Evolutionary conservation across 2,113 vertebrate genomes (phyloP), one percentile per base, ranked within the genome.

Genomic region (Microtus pennsylvanicus): DNA sequence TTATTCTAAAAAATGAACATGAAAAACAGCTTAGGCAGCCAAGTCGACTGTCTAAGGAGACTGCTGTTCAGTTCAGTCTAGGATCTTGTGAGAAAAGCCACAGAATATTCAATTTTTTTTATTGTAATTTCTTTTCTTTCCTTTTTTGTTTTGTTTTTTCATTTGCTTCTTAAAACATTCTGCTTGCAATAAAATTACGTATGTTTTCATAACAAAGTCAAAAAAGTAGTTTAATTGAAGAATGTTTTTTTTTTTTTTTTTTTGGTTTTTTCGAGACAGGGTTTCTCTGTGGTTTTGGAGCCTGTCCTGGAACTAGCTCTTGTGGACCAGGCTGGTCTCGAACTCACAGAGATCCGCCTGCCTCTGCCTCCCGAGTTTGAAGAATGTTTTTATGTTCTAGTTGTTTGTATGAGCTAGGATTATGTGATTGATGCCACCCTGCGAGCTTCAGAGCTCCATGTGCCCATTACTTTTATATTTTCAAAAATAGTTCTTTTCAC

Each of bases 1-100:
- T 89, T 69, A 92, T 81, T 95, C 81, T 88, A 83, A 97, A 96
- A 94, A 80, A 22, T 93, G 74, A 96, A 96, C 14, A 91, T 87
- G 0, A 83, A 94, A 80, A 78, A 35, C 3, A 55, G 17, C 83
- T 52, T 16, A 17, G 69, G 21, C 0, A 58, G 24, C 70, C 61
- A 78, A 58, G 12, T 78, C 74, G 35, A 89, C 92, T 87, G 72
- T 1, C 0, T 30, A 12, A 90, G 87, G 89, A 5, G 0, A 76
- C 94, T 1, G 47, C 33, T n/a, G 21, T 9, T 1, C 0, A 90
- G 3, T 67, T 96, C 33, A 45, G 52, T 77, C 33, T 33, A 7
- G 74, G 63, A 88, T 63, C 0, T 9, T 88, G 0, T 0, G 58
- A 63, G 45, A 90, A 85, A 87, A 47, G 13, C 42, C 11, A 65